Base-by-base conservation (phyloP, 2,888 invertebrate species). In the Pyrgus malvae region DNA sequence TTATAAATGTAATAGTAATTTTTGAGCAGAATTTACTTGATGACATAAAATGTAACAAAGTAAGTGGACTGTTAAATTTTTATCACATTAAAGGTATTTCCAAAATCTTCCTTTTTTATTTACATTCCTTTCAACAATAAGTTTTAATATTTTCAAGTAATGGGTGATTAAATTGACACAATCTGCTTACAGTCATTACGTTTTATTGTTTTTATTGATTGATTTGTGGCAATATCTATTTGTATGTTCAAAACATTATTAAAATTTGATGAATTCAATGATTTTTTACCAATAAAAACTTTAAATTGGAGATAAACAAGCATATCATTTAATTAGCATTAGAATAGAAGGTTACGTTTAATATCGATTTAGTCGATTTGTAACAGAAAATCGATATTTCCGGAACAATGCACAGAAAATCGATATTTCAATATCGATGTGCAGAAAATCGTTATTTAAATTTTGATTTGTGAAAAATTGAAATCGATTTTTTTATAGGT, bases 61-160 rank as follows among this genome's bases (percentile, higher is more conserved):
- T 87, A 86, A 87, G 85, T 86, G 83, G 86, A 87, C 80, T 87
- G 87, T 87, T 86, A 70, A 80, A 83, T 79, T 86, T 84, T 68
- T 81, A 82, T 85, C 83, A 83, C 82, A 86, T 82, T 86, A 87
- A 88, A 86, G 57, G 62, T 65, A 29, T 74, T 74, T 69, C 59
- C 62, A 72, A 80, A 78, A 66, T 63, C 69, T 66, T 59, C 60
- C 48, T 79, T 87, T n/a, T 85, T 87, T 69, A 83, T 86, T 80
- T 54, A 61, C 21, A 17, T 65, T 65, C 67, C 65, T 62, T 68
- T 35, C 21, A 31, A 17, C 17, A 9, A 49, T 23, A 14, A 19
- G 37, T 14, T 35, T 41, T 37, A 19, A 45, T 3, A 60, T 59
- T 56, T 44, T 53, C 58, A 67, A 41, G 60, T 66, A 66, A 63